Evolutionary conservation across 2,888 invertebrate genomes (phyloP).

Genomic region (Steromphala cineraria): DNA sequence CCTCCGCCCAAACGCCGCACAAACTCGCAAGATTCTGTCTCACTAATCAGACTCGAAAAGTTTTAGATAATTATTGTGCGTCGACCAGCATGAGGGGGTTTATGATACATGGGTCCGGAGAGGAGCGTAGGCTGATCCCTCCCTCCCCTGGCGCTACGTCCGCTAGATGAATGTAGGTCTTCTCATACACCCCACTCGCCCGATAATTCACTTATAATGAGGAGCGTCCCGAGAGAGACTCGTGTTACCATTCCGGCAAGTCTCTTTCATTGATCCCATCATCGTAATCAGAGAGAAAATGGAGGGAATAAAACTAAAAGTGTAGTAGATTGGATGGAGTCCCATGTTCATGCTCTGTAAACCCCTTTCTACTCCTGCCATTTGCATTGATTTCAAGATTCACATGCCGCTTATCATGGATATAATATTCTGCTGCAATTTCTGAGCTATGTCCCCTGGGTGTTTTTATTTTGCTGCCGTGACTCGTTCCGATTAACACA

Average conservation of each 20-base stretch:
- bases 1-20: background rate
- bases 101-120: background rate
- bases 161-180: constrained; percentile 11
- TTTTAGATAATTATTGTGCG: background rate
- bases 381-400: constrained; percentile 16
- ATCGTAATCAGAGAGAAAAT: constrained; percentile 11
- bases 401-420: background rate
- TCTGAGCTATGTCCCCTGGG: background rate
- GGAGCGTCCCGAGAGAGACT: constrained; percentile 1
- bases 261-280: constrained; percentile 9
- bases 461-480: background rate
- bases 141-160: background rate
- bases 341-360: constrained; percentile 12
- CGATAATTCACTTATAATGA: constrained; percentile 18
- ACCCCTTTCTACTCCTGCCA: background rate
- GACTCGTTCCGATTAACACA: background rate
- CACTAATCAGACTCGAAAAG: constrained; percentile 4
- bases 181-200: too few species aligned
- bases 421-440: background rate
- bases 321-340: constrained; percentile 8
- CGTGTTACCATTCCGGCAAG: background rate
- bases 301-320: constrained; percentile 19
- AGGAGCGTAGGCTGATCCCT: background rate
- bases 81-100: background rate
- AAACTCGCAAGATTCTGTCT: background rate